Base-by-base conservation (phyloP, 2,113 vertebrate species). In the Hirundichthys speculiger region DNA sequence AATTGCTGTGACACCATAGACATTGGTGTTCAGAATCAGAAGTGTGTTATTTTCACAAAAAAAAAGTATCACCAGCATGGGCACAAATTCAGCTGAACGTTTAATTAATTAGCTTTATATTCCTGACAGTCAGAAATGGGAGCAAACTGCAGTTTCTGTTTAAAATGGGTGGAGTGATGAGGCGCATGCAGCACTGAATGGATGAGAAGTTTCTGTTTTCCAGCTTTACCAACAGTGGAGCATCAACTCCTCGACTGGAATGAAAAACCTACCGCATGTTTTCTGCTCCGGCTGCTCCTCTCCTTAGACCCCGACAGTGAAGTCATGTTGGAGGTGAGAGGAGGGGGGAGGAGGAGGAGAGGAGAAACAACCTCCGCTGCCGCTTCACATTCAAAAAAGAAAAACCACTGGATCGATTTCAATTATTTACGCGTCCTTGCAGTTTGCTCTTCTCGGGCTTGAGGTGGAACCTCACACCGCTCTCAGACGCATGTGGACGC, bases 261-360 rank as follows among this genome's bases (percentile, higher is more conserved):
- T 56, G 42, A 77, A 80, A 64, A 50, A 86, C 96, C 94, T 93
- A 99, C 96, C 96, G 93, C 96, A 61, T 94, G 94, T 95, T 98
- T 99, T 88, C 95, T 94, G 92, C 91, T 94, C 89, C 96, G 90
- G 79, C 90, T 91, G 85, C 94, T 92, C 90, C 96, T 92, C 73
- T 98, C 97, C 90, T 98, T 99, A 92, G 93, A 96, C 75, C 95
- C 97, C 73, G 94, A 94, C 78, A 98, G 94, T 7, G 97, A 99
- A 94, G 95, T 98, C 97, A 99, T 99, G 90, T 82, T 95, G 92
- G 87, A 90, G 82, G 88, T 88, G 59, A 75, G 88, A 85, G 79
- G 56, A 64, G 47, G 42, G 63, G n/a, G 46, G 69, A 34, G n/a
- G n/a, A n/a, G 42, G 42, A 62, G 55, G 65, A 55, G 54, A 82